phyloP scores from a whole-genome alignment of 2,113 vertebrate genomes.

The Xiphophorus maculatus region DNA sequence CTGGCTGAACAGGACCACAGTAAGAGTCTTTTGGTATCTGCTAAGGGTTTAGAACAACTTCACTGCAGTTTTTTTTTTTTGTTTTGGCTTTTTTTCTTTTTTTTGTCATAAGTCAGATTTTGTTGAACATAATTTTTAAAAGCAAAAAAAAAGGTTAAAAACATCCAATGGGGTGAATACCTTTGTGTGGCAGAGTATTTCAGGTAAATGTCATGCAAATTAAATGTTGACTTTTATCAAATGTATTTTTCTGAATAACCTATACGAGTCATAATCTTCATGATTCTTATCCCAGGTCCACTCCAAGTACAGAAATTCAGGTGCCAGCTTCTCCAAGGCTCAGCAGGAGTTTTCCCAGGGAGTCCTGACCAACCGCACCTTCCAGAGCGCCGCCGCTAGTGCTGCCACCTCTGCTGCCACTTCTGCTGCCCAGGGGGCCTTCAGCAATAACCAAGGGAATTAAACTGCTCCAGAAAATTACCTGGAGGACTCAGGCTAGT shows the following conservation, averaged over 20 bases:
- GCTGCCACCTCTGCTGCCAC: constrained; percentile 84
- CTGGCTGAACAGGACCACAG: too few species aligned
- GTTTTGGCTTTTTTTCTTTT: too few species aligned
- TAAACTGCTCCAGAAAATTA: constrained; percentile 3
- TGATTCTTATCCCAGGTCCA: constrained; percentile 83
- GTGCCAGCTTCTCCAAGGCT: constrained; percentile 94
- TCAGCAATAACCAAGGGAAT: constrained; percentile 79
- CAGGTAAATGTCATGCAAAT: background rate
- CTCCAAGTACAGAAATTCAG: constrained; percentile 88
- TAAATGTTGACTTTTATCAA: background rate
- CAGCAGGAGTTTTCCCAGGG: constrained; percentile 94
- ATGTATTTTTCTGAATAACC: too few species aligned
- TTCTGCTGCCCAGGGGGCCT: constrained; percentile 71
- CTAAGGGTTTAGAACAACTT: too few species aligned
- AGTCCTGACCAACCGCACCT: constrained; percentile 86
- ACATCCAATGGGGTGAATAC: too few species aligned
- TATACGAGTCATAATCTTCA: background rate
- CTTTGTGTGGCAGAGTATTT: background rate
- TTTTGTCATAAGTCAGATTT: too few species aligned
- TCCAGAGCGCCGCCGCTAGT: constrained; percentile 83
- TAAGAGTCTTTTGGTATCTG: too few species aligned
- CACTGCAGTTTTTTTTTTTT: too few species aligned
- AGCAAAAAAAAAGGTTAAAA: too few species aligned
- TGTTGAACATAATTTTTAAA: too few species aligned
- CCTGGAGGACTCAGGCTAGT: constrained; percentile 23